phyloP scores from a whole-genome alignment of 2,113 vertebrate species.

The Tychaedon coryphoeus region DNA sequence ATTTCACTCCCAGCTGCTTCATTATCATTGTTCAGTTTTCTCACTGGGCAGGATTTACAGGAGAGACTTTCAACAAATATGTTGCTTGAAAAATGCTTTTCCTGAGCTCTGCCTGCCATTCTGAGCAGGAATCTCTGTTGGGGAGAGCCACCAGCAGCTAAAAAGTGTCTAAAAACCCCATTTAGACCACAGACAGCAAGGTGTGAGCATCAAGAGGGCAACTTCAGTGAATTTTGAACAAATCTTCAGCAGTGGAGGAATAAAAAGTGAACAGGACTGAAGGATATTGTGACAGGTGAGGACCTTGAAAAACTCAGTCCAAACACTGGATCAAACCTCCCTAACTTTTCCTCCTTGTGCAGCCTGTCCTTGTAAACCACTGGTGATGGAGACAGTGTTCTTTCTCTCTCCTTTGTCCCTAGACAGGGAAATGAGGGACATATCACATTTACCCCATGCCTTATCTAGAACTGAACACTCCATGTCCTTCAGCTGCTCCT shows the following conservation, averaged over 20 bases:
- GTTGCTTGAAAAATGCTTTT: not conserved
- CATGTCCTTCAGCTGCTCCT: not conserved
- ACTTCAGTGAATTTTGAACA: not conserved
- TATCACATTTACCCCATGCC: not conserved
- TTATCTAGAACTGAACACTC: not conserved
- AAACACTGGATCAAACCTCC: not conserved
- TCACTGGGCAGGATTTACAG: not conserved
- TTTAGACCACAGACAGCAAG: not conserved
- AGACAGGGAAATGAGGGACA: not conserved
- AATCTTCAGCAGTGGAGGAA: not conserved
- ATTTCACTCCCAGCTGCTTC: not conserved
- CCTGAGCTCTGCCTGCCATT: not conserved
- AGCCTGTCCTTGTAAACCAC: slow-evolving; percentile 9
- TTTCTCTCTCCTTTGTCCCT: not conserved
- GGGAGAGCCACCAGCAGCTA: not conserved
- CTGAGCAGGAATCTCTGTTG: not conserved
- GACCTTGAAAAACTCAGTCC: not conserved
- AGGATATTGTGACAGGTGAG: not conserved
- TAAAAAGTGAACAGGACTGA: not conserved
- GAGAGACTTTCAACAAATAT: not conserved
- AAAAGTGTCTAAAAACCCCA: not conserved
- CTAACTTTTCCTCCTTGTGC: not conserved
- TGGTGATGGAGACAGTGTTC: not conserved
- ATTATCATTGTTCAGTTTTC: not conserved
- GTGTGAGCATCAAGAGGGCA: not conserved